Conservation (phyloP, 2,888 invertebrate genomes). For the Theretra japonica region DNA sequence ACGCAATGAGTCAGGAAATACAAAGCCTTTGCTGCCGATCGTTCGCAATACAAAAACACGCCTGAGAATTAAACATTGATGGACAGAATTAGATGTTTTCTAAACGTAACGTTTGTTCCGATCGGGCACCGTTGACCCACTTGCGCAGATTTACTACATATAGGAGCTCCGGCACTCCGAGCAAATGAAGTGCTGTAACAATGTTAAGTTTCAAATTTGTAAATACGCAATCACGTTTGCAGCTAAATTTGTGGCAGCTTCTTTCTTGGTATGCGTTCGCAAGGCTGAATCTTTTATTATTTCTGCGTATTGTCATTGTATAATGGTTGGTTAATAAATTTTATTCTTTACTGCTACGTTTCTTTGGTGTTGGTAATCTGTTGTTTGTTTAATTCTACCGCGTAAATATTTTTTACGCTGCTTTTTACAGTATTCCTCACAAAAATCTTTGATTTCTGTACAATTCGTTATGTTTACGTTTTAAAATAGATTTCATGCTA, state of each 20-base stretch:
- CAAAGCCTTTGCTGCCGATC: background rate
- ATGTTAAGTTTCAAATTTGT: conserved; percentile 24
- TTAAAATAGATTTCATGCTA: too few species aligned
- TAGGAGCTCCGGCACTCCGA: conserved; percentile 38
- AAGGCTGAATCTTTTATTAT: conserved; percentile 20
- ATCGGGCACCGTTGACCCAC: conserved; percentile 56
- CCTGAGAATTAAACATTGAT: conserved; percentile 50
- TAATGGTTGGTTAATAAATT: conserved; percentile 1
- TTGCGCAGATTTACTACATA: conserved; percentile 55
- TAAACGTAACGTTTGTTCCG: conserved; percentile 46
- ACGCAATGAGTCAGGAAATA: background rate
- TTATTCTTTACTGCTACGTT: background rate
- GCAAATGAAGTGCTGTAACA: conserved; percentile 30
- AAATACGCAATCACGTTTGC: background rate
- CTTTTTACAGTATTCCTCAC: too few species aligned
- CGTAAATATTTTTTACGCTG: background rate
- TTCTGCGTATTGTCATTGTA: conserved; percentile 9
- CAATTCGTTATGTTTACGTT: too few species aligned
- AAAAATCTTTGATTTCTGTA: too few species aligned
- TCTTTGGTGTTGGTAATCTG: background rate
- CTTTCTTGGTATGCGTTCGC: background rate
- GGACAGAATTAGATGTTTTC: conserved; percentile 75
- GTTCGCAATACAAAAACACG: conserved; percentile 38
- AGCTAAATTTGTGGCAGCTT: conserved; percentile 3
- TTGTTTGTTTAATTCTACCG: background rate